Base-by-base conservation (phyloP, 2,113 vertebrate species). In the Myrmophylax atrothorax region DNA sequence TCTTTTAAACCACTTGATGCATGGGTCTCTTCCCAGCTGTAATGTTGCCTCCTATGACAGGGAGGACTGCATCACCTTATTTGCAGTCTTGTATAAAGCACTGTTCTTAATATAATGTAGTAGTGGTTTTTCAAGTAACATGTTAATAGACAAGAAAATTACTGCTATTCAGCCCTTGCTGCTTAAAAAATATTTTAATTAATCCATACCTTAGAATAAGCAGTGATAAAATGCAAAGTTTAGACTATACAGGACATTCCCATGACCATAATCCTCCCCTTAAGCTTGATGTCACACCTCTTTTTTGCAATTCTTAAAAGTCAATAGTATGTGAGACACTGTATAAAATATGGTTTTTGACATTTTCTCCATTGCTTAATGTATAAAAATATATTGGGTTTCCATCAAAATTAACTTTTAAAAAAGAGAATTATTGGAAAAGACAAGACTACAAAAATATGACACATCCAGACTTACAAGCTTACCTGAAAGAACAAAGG, bases 131-230 rank as follows among this genome's bases (percentile, higher is more conserved):
- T 67, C 56, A 77, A 87, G 42, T 38, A 76, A 52, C 18, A 19
- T 29, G 7, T 38, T 81, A 62, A 53, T 20, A 64, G 63, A 74
- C n/a, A 74, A 77, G 58, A 75, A 67, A 73, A 73, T 18, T 3
- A 58, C 83, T 75, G 59, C 72, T 78, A 19, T 58, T 89, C 82
- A 94, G 50, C 87, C 44, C 23, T 91, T 87, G 83, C 38, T 97
- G 77, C 37, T 89, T 96, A 97, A 97, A 98, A 97, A 97, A 96
- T 96, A 97, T n/a, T 97, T 97, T 96, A 96, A 96, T 95, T 85
- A 70, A 86, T 82, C 52, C 53, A 50, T n/a, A 93, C 42, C 31
- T 42, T 80, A 81, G 46, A 87, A 64, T 42, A 85, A 67, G 72
- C 83, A 76, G 46, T 86, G 63, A 91, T 82, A 60, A 94, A 93